Base-by-base conservation (phyloP, 2,888 invertebrate genomes). In the Crepidodera aurea region DNA sequence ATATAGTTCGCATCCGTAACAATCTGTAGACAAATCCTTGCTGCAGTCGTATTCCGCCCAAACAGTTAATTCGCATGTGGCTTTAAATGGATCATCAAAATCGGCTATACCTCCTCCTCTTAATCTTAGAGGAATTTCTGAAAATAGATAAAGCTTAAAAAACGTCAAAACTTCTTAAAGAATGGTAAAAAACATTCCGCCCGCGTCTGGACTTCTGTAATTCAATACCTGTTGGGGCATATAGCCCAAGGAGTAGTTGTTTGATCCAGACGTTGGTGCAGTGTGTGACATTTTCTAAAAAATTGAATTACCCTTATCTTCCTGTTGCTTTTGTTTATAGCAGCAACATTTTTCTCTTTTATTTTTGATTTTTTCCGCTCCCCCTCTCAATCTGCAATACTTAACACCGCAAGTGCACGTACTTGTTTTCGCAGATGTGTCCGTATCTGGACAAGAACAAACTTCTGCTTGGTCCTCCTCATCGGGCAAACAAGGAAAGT, bases 41-140 rank as follows among this genome's bases (percentile, higher is more conserved):
- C 15, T 18, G 13, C n/a, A n/a, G 7, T 37, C 15, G 25, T 12
- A 51, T 4, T 37, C 22, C 0, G 34, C 25, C 12, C 22, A 22
- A 22, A 29, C 29, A 29, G 56, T 13, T 13, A 29, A 1, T 29
- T 29, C 29, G 10, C 10, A 8, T 29, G 2, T 8, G 2, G 29
- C 2, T 6, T 29, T 1, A 29, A 8, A 29, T 29, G 16, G 15
- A 2, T 39, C 18, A 2, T 29, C 39, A 7, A n/a, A 12, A 50
- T 63, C 64, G 2, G 16, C 10, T 1, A 51, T 19, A 4, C 66
- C 53, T 13, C 69, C 69, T 13, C 69, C 69, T 42, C 65, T 64
- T 13, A 69, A 29, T 6, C 34, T 34, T 3, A 34, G 34, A 13
- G 34, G 34, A 13, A 10, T 3, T 3, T 34, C 34, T 34, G 10